Conservation (phyloP, 2,797 vertebrate species). For the Myotis daubentonii region DNA sequence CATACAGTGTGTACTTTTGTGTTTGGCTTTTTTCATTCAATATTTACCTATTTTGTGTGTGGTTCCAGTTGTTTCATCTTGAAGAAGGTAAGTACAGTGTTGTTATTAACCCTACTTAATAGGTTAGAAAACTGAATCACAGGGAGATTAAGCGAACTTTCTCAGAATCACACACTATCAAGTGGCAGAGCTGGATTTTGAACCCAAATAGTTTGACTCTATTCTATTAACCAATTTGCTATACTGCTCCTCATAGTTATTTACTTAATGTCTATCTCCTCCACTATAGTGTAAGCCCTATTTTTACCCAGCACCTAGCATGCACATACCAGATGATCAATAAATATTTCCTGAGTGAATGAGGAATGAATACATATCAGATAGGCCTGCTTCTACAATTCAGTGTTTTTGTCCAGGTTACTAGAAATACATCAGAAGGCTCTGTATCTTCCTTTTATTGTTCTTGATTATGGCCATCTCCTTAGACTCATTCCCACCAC, state of each 20-base stretch:
- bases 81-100: neutral
- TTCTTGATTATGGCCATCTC: neutral
- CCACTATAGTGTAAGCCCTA: neutral
- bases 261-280: neutral
- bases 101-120: neutral
- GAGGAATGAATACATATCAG: neutral
- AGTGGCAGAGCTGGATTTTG: neutral
- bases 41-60: neutral
- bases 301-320: neutral
- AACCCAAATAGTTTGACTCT: neutral
- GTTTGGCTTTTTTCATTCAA: neutral
- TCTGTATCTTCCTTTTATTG: neutral
- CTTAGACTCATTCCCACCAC: neutral
- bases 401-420: neutral
- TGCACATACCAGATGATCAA: neutral
- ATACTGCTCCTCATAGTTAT: neutral
- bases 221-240: neutral
- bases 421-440: neutral
- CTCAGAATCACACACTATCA: neutral
- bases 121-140: neutral
- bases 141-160: constrained; percentile 16
- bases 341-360: neutral
- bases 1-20: neutral
- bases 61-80: neutral
- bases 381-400: neutral